Evolutionary conservation across 2,797 vertebrate species (phyloP).

Genomic region (Phrynocephalus vlangalii): DNA sequence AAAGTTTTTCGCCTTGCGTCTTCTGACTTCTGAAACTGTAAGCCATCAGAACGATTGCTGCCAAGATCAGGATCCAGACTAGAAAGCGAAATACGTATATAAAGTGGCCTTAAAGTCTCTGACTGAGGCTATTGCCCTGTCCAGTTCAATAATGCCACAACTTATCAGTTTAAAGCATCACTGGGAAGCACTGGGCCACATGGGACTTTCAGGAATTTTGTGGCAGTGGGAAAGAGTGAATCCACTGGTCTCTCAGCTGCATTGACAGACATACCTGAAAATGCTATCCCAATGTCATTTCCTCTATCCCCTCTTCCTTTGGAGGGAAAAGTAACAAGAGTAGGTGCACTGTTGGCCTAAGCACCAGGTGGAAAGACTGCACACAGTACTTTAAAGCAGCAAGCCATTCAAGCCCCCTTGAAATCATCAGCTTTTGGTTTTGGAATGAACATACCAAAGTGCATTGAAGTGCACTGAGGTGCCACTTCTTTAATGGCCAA

Average conservation of each 20-base stretch:
- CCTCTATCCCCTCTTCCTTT: no score
- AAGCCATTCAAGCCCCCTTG: no score
- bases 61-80: background rate
- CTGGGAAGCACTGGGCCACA: no score
- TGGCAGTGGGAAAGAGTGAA: no score
- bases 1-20: background rate
- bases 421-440: background rate
- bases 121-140: background rate
- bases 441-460: background rate
- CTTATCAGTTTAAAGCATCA: background rate
- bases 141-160: background rate
- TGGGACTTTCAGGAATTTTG: no score
- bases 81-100: background rate
- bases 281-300: no score
- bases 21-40: background rate
- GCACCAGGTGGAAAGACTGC: no score
- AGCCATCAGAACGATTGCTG: background rate
- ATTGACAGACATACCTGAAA: no score
- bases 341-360: no score
- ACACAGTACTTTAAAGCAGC: no score
- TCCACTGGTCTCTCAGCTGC: no score
- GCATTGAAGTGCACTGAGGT: background rate
- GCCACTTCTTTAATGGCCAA: background rate
- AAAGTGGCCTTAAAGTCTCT: background rate
- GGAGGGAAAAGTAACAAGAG: no score